Evolutionary conservation across 2,113 vertebrate genomes (phyloP).

Genomic region (Nycticebus coucang): DNA sequence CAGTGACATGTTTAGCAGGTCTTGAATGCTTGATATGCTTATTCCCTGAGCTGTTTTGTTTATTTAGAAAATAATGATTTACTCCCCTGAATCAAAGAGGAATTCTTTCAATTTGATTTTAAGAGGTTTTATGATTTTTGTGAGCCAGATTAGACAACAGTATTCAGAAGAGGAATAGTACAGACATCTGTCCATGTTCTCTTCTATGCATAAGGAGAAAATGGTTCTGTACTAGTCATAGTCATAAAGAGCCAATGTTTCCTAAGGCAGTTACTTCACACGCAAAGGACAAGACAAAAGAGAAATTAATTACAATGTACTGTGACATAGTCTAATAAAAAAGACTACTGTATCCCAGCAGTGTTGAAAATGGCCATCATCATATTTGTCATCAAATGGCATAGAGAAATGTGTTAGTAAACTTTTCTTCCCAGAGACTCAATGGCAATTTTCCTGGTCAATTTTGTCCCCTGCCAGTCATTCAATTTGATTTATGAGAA

Average conservation of each 20-base stretch:
- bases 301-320: not conserved
- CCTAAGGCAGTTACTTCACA: not conserved
- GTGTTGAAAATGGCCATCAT: not conserved
- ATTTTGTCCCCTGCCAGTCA: not conserved
- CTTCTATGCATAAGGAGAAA: not conserved
- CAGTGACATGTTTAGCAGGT: not conserved
- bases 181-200: not conserved
- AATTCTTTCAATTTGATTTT: not conserved
- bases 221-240: not conserved
- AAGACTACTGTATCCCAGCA: not conserved
- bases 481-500: not conserved
- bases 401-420: constrained; percentile 18
- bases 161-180: not conserved
- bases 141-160: not conserved
- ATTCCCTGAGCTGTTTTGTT: not conserved
- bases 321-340: not conserved
- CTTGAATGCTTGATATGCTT: not conserved
- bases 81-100: not conserved
- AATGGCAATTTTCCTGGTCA: not conserved
- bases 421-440: not conserved
- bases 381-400: not conserved
- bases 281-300: not conserved
- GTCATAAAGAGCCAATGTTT: not conserved
- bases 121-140: not conserved
- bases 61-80: not conserved